Conservation (phyloP, 2,888 invertebrate genomes). For the Eilema depressum region DNA sequence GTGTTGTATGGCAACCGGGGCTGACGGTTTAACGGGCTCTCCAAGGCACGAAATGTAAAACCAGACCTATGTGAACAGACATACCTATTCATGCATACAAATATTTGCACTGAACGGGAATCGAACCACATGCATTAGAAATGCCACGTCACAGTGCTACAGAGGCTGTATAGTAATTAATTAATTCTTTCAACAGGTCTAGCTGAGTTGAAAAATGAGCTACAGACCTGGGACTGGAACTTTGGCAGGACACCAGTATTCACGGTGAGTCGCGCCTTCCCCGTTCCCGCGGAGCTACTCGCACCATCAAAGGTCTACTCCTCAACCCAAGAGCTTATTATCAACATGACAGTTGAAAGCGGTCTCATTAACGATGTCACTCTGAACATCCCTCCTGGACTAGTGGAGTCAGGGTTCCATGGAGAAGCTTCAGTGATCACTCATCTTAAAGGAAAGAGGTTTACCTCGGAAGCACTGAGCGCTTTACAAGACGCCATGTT, state of each 20-base stretch:
- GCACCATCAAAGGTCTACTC: constrained; percentile 73
- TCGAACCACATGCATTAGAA: too few species aligned
- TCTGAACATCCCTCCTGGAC: constrained; percentile 88
- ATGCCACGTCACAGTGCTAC: too few species aligned
- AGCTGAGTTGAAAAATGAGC: constrained; percentile 89
- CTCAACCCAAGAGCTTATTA: constrained; percentile 84
- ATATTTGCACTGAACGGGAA: too few species aligned
- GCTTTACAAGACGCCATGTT: constrained; percentile 87
- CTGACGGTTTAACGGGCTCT: too few species aligned
- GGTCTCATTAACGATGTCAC: constrained; percentile 90
- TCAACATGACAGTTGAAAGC: constrained; percentile 89
- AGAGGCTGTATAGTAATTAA: neutral
- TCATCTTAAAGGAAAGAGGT: constrained; percentile 89
- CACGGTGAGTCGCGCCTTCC: constrained; percentile 89
- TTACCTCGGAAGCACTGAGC: constrained; percentile 88
- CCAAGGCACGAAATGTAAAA: too few species aligned
- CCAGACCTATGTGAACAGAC: too few species aligned
- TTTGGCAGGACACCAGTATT: constrained; percentile 96
- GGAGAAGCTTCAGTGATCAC: constrained; percentile 89
- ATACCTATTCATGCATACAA: too few species aligned
- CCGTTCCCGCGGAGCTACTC: constrained; percentile 86
- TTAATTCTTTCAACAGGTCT: constrained; percentile 84
- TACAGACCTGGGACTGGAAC: constrained; percentile 95
- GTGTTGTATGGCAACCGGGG: too few species aligned
- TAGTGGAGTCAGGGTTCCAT: constrained; percentile 87